Evolutionary conservation across 2,888 invertebrate genomes (phyloP), one percentile per base, ranked within the genome.

Genomic region (Agrochola macilenta): DNA sequence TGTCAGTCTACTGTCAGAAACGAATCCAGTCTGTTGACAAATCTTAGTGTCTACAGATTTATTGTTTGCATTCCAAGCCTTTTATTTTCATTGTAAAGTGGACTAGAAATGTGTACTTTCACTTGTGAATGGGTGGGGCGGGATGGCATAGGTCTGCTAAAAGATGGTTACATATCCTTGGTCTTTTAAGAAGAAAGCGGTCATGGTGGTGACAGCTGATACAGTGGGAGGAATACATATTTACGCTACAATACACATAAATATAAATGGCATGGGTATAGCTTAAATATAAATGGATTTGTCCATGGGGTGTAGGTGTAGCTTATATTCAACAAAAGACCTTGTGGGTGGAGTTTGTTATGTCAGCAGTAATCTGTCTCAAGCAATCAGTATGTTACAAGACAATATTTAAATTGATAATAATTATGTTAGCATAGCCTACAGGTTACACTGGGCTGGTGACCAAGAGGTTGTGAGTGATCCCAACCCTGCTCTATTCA

Each of bases 91-190:
- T 30, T 43, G 17, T 23, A 3, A 57, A 14, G 2, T 52, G 23
- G 23, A 26, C 14, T 65, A 58, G 26, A 74, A 81, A 49, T 64
- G 23, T n/a, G 14, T 60, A 65, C 78, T 79, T 79, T 79, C 78
- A 79, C 78, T 82, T 46, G 46, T 54, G 26, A 4, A 52, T 54
- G 58, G 58, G 65, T 58, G 82, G 64, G 82, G 77, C 0, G 17
- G 43, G 58, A 52, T 82, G 23, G 14, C 20, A 58, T 54, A 17
- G 5, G 26, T 54, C 26, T 46, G 35, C 9, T 80, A 26, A 11
- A 76, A 57, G 14, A 39, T 30, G 5, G 30, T 57, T 52, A 39
- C 23, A 11, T 52, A 80, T 52, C 35, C n/a, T 64, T 64, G 8
- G 20, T 57, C 46, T 63, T 26, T 14, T 14, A 11, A 30, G 35